Percentiles rank a stretch among this genome's conserved stretches.
These are phyloP conservation scores for Melospiza georgiana DNA, from an alignment of 2,113 vertebrate genomes.

Conservation along the genomic window DNA sequence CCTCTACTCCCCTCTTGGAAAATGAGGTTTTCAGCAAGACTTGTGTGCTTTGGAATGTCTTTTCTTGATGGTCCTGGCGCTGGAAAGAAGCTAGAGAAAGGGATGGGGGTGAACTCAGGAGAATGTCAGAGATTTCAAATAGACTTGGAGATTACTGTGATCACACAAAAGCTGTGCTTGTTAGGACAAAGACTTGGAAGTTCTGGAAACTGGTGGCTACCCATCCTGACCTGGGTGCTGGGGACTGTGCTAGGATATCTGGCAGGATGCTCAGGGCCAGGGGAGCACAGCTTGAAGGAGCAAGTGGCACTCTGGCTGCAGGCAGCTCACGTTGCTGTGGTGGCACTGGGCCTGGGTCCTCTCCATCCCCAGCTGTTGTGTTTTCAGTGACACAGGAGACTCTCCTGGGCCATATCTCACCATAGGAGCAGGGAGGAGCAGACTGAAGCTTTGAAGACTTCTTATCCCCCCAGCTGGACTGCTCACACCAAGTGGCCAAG, in stretches of 20 bases:
- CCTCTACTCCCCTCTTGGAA: background rate
- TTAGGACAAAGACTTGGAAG: background rate
- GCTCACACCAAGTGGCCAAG: background rate
- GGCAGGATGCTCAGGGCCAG: background rate
- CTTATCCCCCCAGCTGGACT: background rate
- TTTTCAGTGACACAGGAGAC: accelerated
- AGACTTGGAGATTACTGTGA: accelerated
- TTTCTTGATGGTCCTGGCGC: background rate
- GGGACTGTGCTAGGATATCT: accelerated
- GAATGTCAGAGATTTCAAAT: background rate
- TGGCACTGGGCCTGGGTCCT: background rate
- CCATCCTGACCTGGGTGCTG: background rate
- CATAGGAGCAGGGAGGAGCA: background rate
- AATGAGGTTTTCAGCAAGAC: background rate
- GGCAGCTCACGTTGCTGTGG: accelerated
- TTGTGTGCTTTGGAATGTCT: background rate
- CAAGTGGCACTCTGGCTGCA: background rate
- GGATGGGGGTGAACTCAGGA: accelerated
- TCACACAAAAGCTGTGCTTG: background rate
- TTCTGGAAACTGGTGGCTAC: background rate
- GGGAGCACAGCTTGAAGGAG: background rate
- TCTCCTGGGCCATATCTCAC: background rate
- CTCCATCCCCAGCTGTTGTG: background rate
- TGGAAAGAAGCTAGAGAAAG: background rate
- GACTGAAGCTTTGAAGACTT: background rate